A percentile compares a stretch with the other conserved stretches of the same genome.
Conservation (phyloP, 2,113 vertebrate species). For the Eulemur rufifrons region DNA sequence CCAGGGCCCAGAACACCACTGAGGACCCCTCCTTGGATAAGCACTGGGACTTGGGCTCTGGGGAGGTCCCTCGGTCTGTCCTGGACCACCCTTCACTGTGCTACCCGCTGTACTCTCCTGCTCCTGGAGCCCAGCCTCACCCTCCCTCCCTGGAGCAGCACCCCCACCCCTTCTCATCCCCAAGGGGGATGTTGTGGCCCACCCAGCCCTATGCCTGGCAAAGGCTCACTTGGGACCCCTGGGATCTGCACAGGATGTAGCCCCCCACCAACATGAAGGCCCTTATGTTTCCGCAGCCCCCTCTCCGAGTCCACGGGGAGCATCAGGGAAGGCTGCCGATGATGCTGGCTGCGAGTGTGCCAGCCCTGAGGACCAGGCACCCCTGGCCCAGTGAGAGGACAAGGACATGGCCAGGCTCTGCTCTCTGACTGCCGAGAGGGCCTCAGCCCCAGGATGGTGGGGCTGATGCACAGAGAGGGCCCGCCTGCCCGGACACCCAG, state of each 20-base stretch:
- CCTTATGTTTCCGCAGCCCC: background rate
- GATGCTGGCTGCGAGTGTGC: rapidly evolving
- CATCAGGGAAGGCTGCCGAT: background rate
- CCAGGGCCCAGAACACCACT: background rate
- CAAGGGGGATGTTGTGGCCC: rapidly evolving
- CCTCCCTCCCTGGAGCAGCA: background rate
- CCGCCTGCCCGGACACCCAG: background rate
- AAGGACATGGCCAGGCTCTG: background rate
- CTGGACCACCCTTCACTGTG: background rate
- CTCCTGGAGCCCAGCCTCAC: background rate
- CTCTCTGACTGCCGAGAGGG: background rate
- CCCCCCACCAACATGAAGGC: background rate
- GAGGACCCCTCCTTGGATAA: background rate
- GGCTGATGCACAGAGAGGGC: background rate
- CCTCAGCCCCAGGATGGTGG: background rate
- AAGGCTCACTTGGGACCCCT: background rate
- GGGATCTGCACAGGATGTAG: too few relatives aligned
- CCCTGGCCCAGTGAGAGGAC: background rate
- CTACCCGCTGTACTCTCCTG: background rate
- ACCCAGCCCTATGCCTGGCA: background rate
- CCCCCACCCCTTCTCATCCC: background rate
- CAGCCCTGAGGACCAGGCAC: background rate
- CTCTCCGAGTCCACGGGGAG: background rate
- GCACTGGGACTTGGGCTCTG: background rate
- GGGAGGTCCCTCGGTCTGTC: background rate